Conservation (phyloP, 35 echinoderm and acorn worm genomes). For the Heliocidaris erythrogramma region DNA sequence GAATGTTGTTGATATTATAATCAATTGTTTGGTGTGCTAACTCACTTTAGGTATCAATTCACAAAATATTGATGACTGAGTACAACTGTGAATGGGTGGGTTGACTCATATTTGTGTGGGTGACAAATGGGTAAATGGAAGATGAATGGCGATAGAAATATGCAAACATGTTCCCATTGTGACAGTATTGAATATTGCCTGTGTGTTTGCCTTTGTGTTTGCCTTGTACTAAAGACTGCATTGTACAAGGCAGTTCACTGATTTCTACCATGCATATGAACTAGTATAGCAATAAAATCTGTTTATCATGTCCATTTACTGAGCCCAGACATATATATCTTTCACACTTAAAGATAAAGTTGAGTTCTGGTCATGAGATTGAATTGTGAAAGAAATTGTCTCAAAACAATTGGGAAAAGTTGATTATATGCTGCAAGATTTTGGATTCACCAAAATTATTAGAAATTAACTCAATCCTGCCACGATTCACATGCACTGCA, state of each 20-base stretch:
- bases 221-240: neutral
- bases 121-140: neutral
- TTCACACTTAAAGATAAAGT: too few species aligned
- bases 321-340: neutral
- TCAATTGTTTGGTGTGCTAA: neutral
- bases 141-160: neutral
- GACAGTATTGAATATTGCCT: neutral
- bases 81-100: neutral
- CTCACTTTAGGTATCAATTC: neutral
- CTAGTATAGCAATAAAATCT: neutral
- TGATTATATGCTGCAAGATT: too few species aligned
- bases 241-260: neutral
- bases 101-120: neutral
- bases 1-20: too few species aligned
- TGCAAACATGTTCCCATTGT: conserved; percentile 3
- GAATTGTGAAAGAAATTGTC: too few species aligned
- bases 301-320: neutral
- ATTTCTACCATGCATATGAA: neutral
- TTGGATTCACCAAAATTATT: too few species aligned
- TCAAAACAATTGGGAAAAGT: too few species aligned
- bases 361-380: too few species aligned
- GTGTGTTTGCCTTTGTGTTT: neutral
- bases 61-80: neutral
- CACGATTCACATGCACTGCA: too few species aligned
- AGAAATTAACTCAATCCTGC: too few species aligned